These are phyloP conservation scores for Carterocephalus palaemon DNA, from an alignment of 2,888 invertebrate species.

Conservation along the genomic window DNA sequence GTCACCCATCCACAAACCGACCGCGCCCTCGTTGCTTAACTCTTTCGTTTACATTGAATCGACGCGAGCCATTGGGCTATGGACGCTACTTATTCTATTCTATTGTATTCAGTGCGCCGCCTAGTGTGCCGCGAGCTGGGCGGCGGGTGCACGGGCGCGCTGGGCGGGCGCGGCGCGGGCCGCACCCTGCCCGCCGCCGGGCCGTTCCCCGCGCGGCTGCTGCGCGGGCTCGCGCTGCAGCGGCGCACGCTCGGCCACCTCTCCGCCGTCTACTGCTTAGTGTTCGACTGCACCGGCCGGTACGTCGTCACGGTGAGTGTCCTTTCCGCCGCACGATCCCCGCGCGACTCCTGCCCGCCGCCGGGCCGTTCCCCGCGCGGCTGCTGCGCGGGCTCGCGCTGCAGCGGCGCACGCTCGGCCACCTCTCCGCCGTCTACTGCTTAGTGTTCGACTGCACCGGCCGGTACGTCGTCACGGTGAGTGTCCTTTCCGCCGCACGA, in stretches of 20 bases:
- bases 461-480: conserved; percentile 92
- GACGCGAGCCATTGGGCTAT: too few species aligned
- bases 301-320: conserved; percentile 90
- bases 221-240: conserved; percentile 84
- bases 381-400: conserved; percentile 82
- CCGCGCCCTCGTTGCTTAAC: too few species aligned
- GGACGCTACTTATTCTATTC: not conserved
- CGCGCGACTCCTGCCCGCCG: conserved; percentile 27
- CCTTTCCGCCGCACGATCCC: too few species aligned
- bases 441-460: conserved; percentile 96
- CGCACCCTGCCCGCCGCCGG: conserved; percentile 29
- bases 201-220: conserved; percentile 52
- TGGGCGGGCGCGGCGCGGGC: conserved; percentile 46
- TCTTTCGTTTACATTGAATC: too few species aligned
- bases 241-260: conserved; percentile 94
- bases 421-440: conserved; percentile 98
- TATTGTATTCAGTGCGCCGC: conserved; percentile 50
- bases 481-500: conserved; percentile 33
- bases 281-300: conserved; percentile 94
- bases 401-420: conserved; percentile 92
- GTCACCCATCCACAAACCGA: too few species aligned
- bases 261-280: conserved; percentile 97
- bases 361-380: conserved; percentile 48
- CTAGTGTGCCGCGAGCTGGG: conserved; percentile 56
- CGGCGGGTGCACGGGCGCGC: conserved; percentile 30